A percentile compares a stretch with the other conserved stretches of the same genome.
Evolutionary conservation across 2,797 vertebrate genomes (phyloP).

Genomic region (Rhinoraja longicauda): DNA sequence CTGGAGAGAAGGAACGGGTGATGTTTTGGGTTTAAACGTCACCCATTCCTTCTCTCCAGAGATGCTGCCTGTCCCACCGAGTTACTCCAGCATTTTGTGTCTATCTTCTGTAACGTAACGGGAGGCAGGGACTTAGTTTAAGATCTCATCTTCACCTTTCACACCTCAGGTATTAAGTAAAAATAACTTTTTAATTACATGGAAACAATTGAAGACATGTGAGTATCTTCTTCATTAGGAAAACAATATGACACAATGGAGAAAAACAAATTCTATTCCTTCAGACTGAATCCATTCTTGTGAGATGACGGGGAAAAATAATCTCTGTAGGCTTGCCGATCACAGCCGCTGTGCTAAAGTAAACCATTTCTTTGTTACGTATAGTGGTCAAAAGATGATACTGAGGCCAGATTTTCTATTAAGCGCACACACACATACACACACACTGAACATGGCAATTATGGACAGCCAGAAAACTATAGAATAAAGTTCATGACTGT

Average conservation of each 20-base stretch:
- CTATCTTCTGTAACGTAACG: not conserved
- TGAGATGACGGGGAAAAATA: not conserved
- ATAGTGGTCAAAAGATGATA: not conserved
- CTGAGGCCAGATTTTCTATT: not conserved
- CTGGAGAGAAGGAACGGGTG: no score
- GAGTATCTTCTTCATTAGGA: not conserved
- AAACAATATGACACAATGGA: not conserved
- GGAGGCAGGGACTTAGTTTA: not conserved
- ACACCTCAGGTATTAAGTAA: not conserved
- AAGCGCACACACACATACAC: not conserved
- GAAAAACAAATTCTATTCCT: not conserved
- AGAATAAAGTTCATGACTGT: not conserved
- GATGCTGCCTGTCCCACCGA: no score
- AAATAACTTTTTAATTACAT: conserved; percentile 30
- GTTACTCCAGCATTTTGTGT: no score
- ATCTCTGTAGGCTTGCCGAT: not conserved
- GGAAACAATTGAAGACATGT: conserved; percentile 4
- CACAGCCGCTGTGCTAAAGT: not conserved
- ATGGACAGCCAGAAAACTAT: not conserved
- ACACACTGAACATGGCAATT: not conserved
- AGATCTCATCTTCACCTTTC: not conserved
- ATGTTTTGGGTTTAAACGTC: no score
- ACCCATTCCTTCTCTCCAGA: no score
- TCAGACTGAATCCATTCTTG: not conserved
- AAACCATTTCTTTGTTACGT: not conserved